A percentile compares a stretch with the other conserved stretches of the same genome.
phyloP scores from a whole-genome alignment of 2,797 vertebrate species.

The Distichodus sexfasciatus region DNA sequence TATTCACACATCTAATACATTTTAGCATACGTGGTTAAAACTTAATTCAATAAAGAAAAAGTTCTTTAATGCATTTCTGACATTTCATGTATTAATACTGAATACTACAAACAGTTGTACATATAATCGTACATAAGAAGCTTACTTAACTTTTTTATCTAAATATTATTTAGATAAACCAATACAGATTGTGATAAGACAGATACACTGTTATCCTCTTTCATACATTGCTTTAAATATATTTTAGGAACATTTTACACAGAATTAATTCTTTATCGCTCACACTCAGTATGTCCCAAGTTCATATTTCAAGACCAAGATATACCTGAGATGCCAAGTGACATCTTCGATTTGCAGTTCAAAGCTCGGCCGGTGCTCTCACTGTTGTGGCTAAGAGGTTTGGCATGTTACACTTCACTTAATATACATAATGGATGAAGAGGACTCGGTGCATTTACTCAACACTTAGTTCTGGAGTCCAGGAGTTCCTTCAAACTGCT shows the following conservation, averaged over 20 bases:
- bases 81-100: no score
- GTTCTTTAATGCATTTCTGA: no score
- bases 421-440: constrained; percentile 53
- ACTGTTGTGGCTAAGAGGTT: constrained; percentile 44
- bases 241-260: constrained; percentile 6
- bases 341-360: constrained; percentile 27
- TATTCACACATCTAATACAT: no score
- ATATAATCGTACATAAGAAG: no score
- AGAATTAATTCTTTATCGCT: constrained; percentile 31
- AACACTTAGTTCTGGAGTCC: constrained; percentile 38
- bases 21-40: no score
- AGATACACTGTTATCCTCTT: neutral
- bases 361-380: constrained; percentile 17
- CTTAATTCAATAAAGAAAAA: no score
- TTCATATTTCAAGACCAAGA: constrained; percentile 30
- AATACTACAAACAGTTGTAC: no score
- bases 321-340: constrained; percentile 29
- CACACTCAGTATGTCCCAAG: constrained; percentile 12
- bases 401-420: constrained; percentile 49
- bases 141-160: no score
- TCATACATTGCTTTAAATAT: neutral
- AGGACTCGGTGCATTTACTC: constrained; percentile 45
- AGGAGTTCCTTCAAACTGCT: constrained; percentile 31
- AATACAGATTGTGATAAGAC: neutral
- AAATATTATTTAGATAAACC: no score